Evolutionary conservation across 2,797 vertebrate species (phyloP).

Genomic region (Spinus olivaceus): DNA sequence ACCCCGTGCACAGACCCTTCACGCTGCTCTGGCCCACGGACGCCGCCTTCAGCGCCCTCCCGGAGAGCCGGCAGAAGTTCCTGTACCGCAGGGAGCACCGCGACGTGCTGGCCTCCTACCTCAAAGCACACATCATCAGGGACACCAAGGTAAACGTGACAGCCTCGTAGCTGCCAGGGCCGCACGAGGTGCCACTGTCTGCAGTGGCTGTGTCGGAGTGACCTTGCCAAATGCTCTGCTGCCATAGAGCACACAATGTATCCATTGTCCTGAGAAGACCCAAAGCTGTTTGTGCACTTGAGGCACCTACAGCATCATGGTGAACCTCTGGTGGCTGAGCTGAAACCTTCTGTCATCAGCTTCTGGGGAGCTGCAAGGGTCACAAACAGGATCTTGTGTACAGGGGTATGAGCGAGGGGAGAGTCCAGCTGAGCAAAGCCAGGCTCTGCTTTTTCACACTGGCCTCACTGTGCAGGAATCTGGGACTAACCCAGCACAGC

Average conservation of each 20-base stretch:
- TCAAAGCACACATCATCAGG: conserved; percentile 88
- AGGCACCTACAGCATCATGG: accelerated
- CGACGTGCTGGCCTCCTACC: conserved; percentile 79
- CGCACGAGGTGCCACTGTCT: accelerated
- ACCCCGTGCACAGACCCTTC: conserved; percentile 81
- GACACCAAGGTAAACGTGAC: conserved; percentile 70
- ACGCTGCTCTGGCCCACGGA: conserved; percentile 95
- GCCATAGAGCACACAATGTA: background rate
- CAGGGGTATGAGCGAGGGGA: background rate
- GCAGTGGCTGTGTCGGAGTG: accelerated
- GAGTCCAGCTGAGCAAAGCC: background rate
- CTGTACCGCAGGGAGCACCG: conserved; percentile 84
- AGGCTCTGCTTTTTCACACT: background rate
- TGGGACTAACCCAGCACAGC: background rate
- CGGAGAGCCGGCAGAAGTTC: conserved; percentile 80
- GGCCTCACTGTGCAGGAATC: background rate
- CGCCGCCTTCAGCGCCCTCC: conserved; percentile 77
- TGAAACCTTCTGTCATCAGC: background rate
- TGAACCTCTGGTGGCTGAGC: background rate
- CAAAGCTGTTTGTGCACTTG: background rate
- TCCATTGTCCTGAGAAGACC: background rate
- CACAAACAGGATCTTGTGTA: background rate
- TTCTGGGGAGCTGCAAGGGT: background rate
- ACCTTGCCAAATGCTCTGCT: background rate
- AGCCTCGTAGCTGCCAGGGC: background rate